Evolutionary conservation across 2,888 invertebrate genomes (phyloP), one percentile per base, ranked within the genome.

Genomic region (Temnothorax rugatulus): DNA sequence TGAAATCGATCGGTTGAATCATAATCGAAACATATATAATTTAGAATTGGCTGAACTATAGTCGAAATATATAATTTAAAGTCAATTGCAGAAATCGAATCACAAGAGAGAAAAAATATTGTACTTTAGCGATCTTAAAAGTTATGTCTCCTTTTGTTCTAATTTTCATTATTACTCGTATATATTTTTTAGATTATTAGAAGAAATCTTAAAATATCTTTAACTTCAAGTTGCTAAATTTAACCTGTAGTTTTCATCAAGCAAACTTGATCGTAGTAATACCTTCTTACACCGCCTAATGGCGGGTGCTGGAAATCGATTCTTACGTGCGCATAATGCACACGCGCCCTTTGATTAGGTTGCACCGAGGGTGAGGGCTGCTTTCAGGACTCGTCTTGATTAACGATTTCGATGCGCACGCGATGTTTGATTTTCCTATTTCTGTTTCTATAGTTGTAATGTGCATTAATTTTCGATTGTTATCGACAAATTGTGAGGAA

Each of bases 341-440:
- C 21, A 50, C 57, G 64, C 82, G 66, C 41, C 74, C 81, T 71
- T 82, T 84, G 86, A 90, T 85, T 86, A 87, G 64, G 82, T 61
- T 77, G 83, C 83, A 74, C 15, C 34, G 63, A 79, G 75, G 85
- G 84, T 81, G 82, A 84, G 83, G 79, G 86, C 63, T 66, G 84
- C 84, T 85, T 86, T 87, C 82, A 84, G 86, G 85, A 82, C 25
- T 61, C 54, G 86, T 84, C 84, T 89, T 87, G 87, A 87, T 87
- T 90, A 88, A 88, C 87, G 88, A 90, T 87, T 88, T 88, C 84
- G 71, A n/a, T 57, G 79, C 54, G 47, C 90, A 88, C 90, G 87
- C 90, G 82, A 90, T 84, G 21, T 73, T 88, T 64, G 79, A 83
- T 82, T 79, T 82, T 54, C 76, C 54, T 77, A 71, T 85, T 87